Evolutionary conservation across 2,113 vertebrate species (phyloP).

Genomic region (Terrapene triunguis): DNA sequence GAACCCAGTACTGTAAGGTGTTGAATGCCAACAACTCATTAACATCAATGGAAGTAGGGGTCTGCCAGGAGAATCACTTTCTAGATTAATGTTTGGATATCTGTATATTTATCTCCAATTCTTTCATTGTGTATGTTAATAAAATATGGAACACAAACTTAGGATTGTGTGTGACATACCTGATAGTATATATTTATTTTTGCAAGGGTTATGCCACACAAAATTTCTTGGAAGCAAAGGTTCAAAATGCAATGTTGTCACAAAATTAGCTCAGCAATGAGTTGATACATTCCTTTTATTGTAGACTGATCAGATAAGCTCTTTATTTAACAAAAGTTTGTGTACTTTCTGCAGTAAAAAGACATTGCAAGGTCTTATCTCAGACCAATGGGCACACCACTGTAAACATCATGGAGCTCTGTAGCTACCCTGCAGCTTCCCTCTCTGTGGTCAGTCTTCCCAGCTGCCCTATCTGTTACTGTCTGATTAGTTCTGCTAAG

Average conservation of each 20-base stretch:
- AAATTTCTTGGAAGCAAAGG: background rate
- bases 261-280: background rate
- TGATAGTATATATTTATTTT: rapidly evolving
- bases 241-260: background rate
- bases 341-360: conserved; percentile 73
- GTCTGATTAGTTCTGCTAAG: conserved; percentile 99
- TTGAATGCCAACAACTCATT: background rate
- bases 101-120: background rate
- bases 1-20: conserved; percentile 16
- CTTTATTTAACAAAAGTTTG: conserved; percentile 39
- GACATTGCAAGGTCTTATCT: conserved; percentile 91
- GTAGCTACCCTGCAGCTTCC: conserved; percentile 83
- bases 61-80: background rate
- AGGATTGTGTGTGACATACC: rapidly evolving
- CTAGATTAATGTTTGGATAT: background rate
- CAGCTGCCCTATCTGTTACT: conserved; percentile 99
- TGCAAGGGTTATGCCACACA: background rate
- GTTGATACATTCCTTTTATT: background rate
- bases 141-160: rapidly evolving
- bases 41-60: background rate
- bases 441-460: conserved; percentile 97
- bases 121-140: rapidly evolving
- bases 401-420: conserved; percentile 94
- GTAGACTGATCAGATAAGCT: background rate
- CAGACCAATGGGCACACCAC: conserved; percentile 94